Percentiles rank a stretch among this genome's conserved stretches.
Conservation (phyloP, 2,888 invertebrate genomes). For the Halictus ligatus region DNA sequence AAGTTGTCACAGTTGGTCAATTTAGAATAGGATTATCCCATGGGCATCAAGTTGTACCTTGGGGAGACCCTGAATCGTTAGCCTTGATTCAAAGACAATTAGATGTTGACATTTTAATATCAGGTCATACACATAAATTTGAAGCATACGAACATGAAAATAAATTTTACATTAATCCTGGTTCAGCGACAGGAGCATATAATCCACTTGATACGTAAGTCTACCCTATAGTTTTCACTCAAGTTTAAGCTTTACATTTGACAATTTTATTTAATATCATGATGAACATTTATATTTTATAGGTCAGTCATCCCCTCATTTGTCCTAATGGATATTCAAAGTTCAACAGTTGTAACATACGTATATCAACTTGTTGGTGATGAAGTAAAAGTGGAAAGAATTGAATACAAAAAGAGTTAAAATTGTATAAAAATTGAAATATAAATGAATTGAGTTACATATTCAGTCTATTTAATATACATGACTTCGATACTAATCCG, state of each 20-base stretch:
- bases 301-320: conserved; percentile 97
- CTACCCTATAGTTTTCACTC: conserved; percentile 2
- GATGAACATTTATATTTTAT: conserved; percentile 78
- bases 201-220: conserved; percentile 95
- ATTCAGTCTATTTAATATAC: conserved; percentile 19
- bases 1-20: conserved; percentile 99
- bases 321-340: conserved; percentile 99
- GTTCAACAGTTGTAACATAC: conserved; percentile 98
- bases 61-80: conserved; percentile 97
- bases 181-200: conserved; percentile 99
- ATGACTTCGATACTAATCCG: conserved; percentile 27
- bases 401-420: conserved; percentile 97
- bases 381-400: conserved; percentile 99
- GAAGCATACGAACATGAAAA: conserved; percentile 99
- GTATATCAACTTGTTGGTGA: conserved; percentile 98
- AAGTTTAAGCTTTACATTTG: not conserved
- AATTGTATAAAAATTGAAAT: conserved; percentile 23
- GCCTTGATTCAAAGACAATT: conserved; percentile 97
- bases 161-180: conserved; percentile 99
- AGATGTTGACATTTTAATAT: conserved; percentile 99
- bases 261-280: not conserved
- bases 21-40: conserved; percentile 99
- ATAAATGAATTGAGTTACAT: conserved; percentile 10
- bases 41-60: conserved; percentile 99
- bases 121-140: conserved; percentile 99